Base-by-base conservation (phyloP, 2,113 vertebrate genomes). In the Dendropsophus ebraccatus region DNA sequence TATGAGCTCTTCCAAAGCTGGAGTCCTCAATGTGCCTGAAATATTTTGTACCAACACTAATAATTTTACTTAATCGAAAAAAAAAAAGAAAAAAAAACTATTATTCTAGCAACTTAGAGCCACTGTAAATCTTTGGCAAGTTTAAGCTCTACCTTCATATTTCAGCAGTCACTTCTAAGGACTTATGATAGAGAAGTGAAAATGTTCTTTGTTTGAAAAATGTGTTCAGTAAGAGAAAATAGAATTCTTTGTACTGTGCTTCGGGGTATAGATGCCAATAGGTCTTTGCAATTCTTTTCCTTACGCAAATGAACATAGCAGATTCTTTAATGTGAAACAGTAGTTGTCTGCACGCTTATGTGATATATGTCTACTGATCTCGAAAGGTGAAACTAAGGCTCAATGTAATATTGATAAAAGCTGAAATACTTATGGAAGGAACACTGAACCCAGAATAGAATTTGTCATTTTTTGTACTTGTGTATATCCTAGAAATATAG, bases 121-220 rank as follows among this genome's bases (percentile, higher is more conserved):
- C 21, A 47, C 56, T 81, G 35, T 4, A 81, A 80, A 47, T 81
- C 56, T 81, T 81, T 62, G 56, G 35, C 35, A 65, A 65, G 37
- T 83, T 74, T 47, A 84, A 84, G 60, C 35, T 75, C 11, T 74
- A 4, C n/a, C 28, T 74, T 5, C 45, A 54, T 56, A 74, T 74
- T 84, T 84, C 70, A 84, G 37, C 69, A 62, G 70, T 84, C 69
- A 74, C 69, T 28, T 84, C 50, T 84, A n/a, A 58, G 54, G 54
- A 60, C 35, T 58, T 13, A 21, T 75, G 41, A 62, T 13, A 35
- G 17, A 74, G 16, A 75, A 75, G 56, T 47, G 81, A 73, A 83
- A 83, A 84, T 58, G 32, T 74, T 58, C 70, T 83, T 83, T 84
- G 69, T 75, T 84, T 74, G 50, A 84, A 72, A 84, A 74, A 56